These are phyloP conservation scores for Synergus japonicus DNA, from an alignment of 2,888 invertebrate species.

Conservation along the genomic window DNA sequence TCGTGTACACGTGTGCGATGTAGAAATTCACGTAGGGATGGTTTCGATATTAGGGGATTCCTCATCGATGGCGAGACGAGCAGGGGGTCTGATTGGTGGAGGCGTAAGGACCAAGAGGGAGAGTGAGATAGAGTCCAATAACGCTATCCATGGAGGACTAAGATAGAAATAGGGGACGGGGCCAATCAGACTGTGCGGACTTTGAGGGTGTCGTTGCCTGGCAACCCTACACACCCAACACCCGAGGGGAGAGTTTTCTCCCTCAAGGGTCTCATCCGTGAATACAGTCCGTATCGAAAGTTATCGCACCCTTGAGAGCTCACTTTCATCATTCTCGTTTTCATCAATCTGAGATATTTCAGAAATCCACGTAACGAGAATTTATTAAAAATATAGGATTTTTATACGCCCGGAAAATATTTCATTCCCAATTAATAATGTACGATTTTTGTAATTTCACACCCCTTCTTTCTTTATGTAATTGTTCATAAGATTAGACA, in stretches of 20 bases:
- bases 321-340: constrained; percentile 3
- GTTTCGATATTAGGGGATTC: constrained; percentile 14
- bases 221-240: constrained; percentile 68
- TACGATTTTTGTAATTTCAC: too few species aligned
- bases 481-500: too few species aligned
- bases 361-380: neutral
- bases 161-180: constrained; percentile 68
- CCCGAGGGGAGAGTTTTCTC: constrained; percentile 63
- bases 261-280: constrained; percentile 56
- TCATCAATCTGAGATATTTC: constrained; percentile 39
- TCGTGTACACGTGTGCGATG: neutral
- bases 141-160: constrained; percentile 47
- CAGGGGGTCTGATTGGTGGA: constrained; percentile 48
- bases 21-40: constrained; percentile 1
- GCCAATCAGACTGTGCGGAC: constrained; percentile 70
- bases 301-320: constrained; percentile 49
- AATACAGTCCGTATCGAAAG: constrained; percentile 57
- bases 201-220: constrained; percentile 71
- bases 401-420: too few species aligned
- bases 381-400: neutral
- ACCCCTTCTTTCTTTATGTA: too few species aligned
- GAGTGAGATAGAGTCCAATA: constrained; percentile 48
- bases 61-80: constrained; percentile 42
- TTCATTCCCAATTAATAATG: too few species aligned
- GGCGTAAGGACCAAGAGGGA: constrained; percentile 52